These are phyloP conservation scores for Diabrotica virgifera DNA, from an alignment of 1,140 invertebrate species.

Conservation along the genomic window DNA sequence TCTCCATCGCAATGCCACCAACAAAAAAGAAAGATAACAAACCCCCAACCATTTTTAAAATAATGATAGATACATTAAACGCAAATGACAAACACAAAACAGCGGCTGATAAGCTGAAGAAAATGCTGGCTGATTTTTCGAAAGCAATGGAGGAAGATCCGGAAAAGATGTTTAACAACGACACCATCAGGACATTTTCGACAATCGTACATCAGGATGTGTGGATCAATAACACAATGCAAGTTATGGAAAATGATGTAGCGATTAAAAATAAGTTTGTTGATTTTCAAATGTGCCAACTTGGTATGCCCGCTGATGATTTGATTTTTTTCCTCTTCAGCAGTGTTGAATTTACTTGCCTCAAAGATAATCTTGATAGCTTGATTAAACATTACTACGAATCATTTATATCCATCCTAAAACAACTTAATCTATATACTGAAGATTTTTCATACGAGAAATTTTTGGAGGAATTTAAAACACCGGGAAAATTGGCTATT, in stretches of 20 bases:
- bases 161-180: background rate
- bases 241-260: slow-evolving; percentile 29
- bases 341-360: slow-evolving; percentile 46
- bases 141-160: background rate
- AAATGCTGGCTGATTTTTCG: slow-evolving; percentile 7
- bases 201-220: slow-evolving; percentile 58
- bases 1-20: too few relatives aligned
- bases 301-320: slow-evolving; percentile 52
- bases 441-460: slow-evolving; percentile 2
- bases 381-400: slow-evolving; percentile 52
- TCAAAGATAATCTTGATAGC: slow-evolving; percentile 44
- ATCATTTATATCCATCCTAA: slow-evolving; percentile 22
- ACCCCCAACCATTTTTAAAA: too few relatives aligned
- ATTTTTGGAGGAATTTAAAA: slow-evolving; percentile 24
- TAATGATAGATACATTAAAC: too few relatives aligned
- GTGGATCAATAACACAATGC: slow-evolving; percentile 63
- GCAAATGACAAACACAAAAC: too few relatives aligned
- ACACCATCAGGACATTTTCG: slow-evolving; percentile 47
- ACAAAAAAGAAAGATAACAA: too few relatives aligned
- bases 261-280: slow-evolving; percentile 56
- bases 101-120: background rate
- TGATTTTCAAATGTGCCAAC: slow-evolving; percentile 60
- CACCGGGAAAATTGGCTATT: background rate
- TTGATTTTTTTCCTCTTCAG: slow-evolving; percentile 55
- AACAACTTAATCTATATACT: slow-evolving; percentile 15